These are phyloP conservation scores for Arenaria interpres DNA, from an alignment of 2,113 vertebrate species.

Conservation along the genomic window DNA sequence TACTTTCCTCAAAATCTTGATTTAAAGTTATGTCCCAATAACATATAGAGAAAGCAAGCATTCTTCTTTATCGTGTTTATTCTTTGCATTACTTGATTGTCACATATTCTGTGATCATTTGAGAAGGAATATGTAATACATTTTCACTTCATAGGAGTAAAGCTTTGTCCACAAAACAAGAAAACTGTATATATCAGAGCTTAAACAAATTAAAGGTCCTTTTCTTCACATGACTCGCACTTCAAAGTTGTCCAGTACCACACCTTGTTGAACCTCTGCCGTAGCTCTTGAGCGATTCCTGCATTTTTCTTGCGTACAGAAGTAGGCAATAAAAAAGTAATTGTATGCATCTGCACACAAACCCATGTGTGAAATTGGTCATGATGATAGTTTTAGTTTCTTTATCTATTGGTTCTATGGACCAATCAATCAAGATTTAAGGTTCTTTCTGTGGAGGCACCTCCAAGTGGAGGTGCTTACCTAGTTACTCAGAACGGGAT, in stretches of 20 bases:
- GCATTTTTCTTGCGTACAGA: neutral
- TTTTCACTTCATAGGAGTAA: neutral
- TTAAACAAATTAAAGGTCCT: neutral
- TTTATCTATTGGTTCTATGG: neutral
- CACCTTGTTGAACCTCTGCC: neutral
- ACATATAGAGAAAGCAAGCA: neutral
- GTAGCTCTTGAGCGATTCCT: neutral
- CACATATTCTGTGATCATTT: neutral
- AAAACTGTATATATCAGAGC: neutral
- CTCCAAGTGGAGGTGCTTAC: neutral
- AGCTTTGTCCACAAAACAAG: neutral
- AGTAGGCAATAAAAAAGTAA: neutral
- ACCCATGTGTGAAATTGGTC: neutral
- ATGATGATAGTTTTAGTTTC: neutral
- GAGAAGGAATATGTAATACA: neutral
- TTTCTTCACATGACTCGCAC: neutral
- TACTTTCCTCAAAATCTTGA: neutral
- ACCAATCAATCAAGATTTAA: neutral
- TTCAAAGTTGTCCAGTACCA: neutral
- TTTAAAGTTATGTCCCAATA: neutral
- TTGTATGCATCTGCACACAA: neutral
- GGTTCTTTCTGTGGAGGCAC: neutral
- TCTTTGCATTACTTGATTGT: neutral
- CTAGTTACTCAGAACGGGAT: neutral
- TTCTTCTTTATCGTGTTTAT: neutral